Evolutionary conservation across 2,797 vertebrate genomes (phyloP), one percentile per base, ranked within the genome.

Genomic region (Pipistrellus pygmaeus): DNA sequence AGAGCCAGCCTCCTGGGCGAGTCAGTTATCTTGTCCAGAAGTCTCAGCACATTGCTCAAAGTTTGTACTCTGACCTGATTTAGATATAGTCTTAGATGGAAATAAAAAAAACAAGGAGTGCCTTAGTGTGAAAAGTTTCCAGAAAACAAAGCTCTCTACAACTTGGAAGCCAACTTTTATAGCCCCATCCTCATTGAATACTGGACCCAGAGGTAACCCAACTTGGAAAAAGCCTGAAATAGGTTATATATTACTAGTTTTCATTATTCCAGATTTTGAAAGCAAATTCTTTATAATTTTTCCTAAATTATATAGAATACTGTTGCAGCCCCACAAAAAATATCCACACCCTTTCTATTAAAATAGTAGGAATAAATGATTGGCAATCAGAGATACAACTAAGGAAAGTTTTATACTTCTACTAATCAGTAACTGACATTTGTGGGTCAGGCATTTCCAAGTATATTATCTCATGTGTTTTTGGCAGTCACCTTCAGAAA

Each of bases 161-260:
- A 48, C 71, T 35, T 71, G 64, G 35, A 69, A 41, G n/a, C 7
- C 91, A 82, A 71, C 25, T 44, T 55, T 32, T 2, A 41, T 51
- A 72, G 44, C 6, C 32, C 18, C 11, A 72, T n/a, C 46, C 73
- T 62, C 55, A 35, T 0, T 75, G 32, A 95, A 89, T 83, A 66
- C 2, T 15, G 18, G 8, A 66, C 6, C 13, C 71, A 32, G 44
- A 35, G 46, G 76, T 88, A 88, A 30, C 1, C 0, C 21, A 23
- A 66, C 14, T 77, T 60, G 14, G 66, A 82, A 90, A 89, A 86
- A 87, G 20, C 13, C 69, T 94, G 57, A 78, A 84, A 75, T 46
- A 2, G 1, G 21, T 18, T 78, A 53, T 18, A 38, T 8, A 62
- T 88, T 86, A 25, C 32, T 30, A 66, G 3, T 9, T 55, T 85